Base-by-base conservation (phyloP, 1,140 invertebrate species). In the Trichogramma pretiosum region DNA sequence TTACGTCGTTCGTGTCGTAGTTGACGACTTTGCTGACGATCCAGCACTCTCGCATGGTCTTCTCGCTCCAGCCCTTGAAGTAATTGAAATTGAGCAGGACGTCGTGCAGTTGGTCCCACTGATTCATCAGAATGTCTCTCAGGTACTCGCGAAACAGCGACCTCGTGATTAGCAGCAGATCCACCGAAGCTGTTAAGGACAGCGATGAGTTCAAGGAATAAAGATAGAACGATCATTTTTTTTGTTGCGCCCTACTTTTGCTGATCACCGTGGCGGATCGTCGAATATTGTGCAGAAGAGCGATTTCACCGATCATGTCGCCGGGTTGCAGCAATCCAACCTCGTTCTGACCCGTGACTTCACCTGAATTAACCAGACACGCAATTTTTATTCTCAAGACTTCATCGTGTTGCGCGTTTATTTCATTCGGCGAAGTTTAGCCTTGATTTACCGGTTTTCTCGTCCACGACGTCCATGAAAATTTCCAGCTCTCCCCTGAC, bases 231-330 rank as follows among this genome's bases (percentile, higher is more conserved):
- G 24, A 28, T 28, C 24, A 33, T 23, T 32, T 23, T 14, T 18
- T 11, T 3, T 26, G 26, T 32, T 4, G 22, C 11, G 37, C 30
- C 22, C 8, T n/a, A 79, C 78, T 75, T 50, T 64, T 63, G 19
- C 74, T 76, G 11, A 70, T 69, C 35, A 75, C 71, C 3, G 78
- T 79, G 3, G 75, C 72, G 17, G 74, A 73, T 53, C 80, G 71
- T 11, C 69, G 67, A 38, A 79, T 71, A 11, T 70, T 68, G 48
- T 81, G 78, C 17, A 82, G 56, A 17, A 82, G 56, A n/a, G 77
- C 76, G 14, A 80, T 71, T 56, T 81, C 77, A 0, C 79, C 80
- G 54, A 82, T 80, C 65, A 77, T 76, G 38, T 78, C 75, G 0
- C 79, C 79, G 2, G 67, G 16, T 22, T 51, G 50, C 41, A 68